Percentiles rank a stretch among this genome's conserved stretches.
Evolutionary conservation across 1,140 invertebrate genomes (phyloP).

Genomic region (Druon quercuslanigerum): DNA sequence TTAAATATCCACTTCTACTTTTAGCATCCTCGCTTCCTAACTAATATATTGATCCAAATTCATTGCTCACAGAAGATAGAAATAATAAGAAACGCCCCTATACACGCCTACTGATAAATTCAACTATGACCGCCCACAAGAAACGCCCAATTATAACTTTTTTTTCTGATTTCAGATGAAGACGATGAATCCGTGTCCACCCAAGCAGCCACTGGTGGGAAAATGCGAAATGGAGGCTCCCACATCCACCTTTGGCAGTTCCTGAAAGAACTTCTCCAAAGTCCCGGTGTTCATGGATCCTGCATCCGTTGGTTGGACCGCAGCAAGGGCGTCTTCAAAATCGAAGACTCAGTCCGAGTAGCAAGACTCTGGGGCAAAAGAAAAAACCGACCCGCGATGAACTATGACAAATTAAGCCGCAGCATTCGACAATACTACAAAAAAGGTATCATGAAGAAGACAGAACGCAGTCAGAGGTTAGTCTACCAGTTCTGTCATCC

Average conservation of each 20-base stretch:
- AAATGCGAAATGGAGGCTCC: slow-evolving; percentile 80
- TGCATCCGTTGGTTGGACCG: slow-evolving; percentile 98
- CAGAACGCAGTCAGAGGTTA: slow-evolving; percentile 96
- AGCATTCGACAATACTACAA: slow-evolving; percentile 99
- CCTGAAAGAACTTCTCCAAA: slow-evolving; percentile 94
- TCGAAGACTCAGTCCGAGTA: slow-evolving; percentile 97
- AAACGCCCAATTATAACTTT: not conserved
- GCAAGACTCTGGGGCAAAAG: slow-evolving; percentile 96
- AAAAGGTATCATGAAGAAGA: slow-evolving; percentile 99
- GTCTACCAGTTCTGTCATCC: slow-evolving; percentile 99
- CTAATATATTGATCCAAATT: too few species aligned
- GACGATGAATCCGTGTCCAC: slow-evolving; percentile 73
- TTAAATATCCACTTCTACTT: too few species aligned
- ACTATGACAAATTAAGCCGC: slow-evolving; percentile 98
- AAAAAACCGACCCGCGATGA: slow-evolving; percentile 99
- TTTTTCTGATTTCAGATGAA: slow-evolving; percentile 74
- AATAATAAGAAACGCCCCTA: too few species aligned
- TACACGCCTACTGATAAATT: not conserved
- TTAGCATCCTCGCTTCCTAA: too few species aligned
- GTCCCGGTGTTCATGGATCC: slow-evolving; percentile 89
- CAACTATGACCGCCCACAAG: too few species aligned
- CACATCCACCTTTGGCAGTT: slow-evolving; percentile 99
- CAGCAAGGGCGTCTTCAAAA: slow-evolving; percentile 97
- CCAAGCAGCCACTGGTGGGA: slow-evolving; percentile 62
- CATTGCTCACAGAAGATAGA: too few species aligned